Base-by-base conservation (phyloP, 2,113 vertebrate species). In the Poeciliopsis prolifica region DNA sequence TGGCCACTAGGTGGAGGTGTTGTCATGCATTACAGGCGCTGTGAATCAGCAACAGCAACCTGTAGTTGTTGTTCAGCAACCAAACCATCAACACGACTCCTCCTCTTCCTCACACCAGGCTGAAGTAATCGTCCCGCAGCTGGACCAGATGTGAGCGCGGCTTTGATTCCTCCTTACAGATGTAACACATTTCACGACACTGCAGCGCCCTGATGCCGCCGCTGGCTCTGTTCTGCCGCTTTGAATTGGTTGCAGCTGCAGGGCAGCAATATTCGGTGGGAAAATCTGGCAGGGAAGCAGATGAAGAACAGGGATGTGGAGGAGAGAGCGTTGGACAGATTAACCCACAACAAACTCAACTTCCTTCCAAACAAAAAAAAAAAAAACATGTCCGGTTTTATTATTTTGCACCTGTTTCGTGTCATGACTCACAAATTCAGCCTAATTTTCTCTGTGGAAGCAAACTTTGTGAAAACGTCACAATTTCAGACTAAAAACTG, bases 221-320 rank as follows among this genome's bases (percentile, higher is more conserved):
- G 84, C 86, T 90, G 86, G 90, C 83, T 87, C 70, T 17, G 80
- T 84, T 42, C 54, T 81, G 64, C 51, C 68, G 75, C 78, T 87
- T 70, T 83, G 79, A 90, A 91, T 91, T 88, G 84, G 78, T 88
- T 91, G 88, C 92, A 93, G 92, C 88, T 93, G 91, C 79, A 88
- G 79, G 48, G 75, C 70, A 78, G 86, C 68, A 68, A 70, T 75
- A 79, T 67, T 74, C 71, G 79, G 87, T 90, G 87, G 82, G 76
- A 82, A 58, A 87, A 81, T 37, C 31, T 73, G 54, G 51, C 75
- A 75, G 75, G 68, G 84, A 90, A 68, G 70, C 70, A 74, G 68
- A 86, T 44, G 80, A 83, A 78, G 86, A 88, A 81, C 80, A 83
- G 79, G 74, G 86, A 87, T 74, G 82, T 28, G 74, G 76, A 72